phyloP scores from a whole-genome alignment of 2,113 vertebrate species.

The Aviceda subcristata region DNA sequence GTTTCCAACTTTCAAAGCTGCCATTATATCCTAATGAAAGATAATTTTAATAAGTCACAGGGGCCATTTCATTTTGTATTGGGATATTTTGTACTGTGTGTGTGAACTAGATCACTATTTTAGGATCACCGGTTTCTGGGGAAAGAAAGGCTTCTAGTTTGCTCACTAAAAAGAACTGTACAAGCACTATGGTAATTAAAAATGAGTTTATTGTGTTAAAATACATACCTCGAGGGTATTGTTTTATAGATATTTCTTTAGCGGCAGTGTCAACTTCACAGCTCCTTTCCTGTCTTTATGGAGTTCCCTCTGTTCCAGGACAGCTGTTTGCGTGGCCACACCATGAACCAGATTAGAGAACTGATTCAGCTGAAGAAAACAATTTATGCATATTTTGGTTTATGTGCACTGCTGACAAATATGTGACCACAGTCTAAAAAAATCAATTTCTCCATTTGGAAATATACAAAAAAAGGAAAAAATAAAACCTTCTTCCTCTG shows the following conservation, averaged over 20 bases:
- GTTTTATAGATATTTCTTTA: not conserved
- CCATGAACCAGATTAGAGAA: too few species aligned
- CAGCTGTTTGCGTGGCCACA: too few species aligned
- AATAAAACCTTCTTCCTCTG: too few species aligned
- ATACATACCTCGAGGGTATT: not conserved
- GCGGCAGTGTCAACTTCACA: too few species aligned
- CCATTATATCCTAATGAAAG: not conserved
- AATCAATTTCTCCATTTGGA: too few species aligned
- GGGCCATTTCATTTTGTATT: not conserved
- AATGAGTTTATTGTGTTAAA: not conserved
- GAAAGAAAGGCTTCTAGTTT: not conserved
- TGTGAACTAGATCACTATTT: not conserved
- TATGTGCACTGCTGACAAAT: too few species aligned
- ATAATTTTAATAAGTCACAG: not conserved
- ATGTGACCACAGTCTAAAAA: too few species aligned
- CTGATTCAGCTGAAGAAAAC: too few species aligned
- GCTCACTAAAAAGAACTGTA: not conserved
- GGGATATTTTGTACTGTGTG: not conserved
- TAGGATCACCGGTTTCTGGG: not conserved
- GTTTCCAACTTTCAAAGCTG: not conserved
- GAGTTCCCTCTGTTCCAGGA: too few species aligned
- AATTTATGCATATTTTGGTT: too few species aligned
- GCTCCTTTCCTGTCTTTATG: too few species aligned
- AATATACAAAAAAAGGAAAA: too few species aligned
- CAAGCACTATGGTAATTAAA: not conserved